Evolutionary conservation across 1,140 invertebrate species (phyloP).

Genomic region (Drosophila takahashii): DNA sequence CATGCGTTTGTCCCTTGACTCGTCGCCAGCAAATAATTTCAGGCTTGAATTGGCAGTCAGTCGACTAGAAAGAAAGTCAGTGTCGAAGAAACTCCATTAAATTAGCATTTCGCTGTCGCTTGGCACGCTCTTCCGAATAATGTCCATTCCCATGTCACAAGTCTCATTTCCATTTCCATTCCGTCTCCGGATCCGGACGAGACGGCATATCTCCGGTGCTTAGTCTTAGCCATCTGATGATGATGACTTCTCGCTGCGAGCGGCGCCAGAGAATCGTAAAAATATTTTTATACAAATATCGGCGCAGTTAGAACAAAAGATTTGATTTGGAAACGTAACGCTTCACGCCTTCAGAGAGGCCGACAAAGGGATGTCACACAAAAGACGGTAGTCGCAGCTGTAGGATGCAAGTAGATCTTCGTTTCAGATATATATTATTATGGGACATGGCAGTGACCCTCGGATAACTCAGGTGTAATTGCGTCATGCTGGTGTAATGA

Average conservation of each 20-base stretch:
- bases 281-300: slow-evolving; percentile 64
- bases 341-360: slow-evolving; percentile 65
- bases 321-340: slow-evolving; percentile 58
- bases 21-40: slow-evolving; percentile 62
- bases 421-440: not conserved
- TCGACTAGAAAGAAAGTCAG: slow-evolving; percentile 67
- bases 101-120: slow-evolving; percentile 64
- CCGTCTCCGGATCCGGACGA: slow-evolving; percentile 42
- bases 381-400: slow-evolving; percentile 37
- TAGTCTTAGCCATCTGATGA: not conserved
- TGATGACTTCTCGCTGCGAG: slow-evolving; percentile 15
- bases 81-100: slow-evolving; percentile 49
- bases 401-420: slow-evolving; percentile 6
- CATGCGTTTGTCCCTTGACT: slow-evolving; percentile 22
- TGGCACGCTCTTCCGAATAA: slow-evolving; percentile 42
- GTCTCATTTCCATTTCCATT: not conserved
- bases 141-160: slow-evolving; percentile 12
- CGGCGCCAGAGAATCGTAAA: slow-evolving; percentile 74
- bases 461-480: slow-evolving; percentile 70
- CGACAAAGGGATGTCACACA: slow-evolving; percentile 53
- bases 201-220: slow-evolving; percentile 73
- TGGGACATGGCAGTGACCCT: not conserved
- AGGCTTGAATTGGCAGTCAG: slow-evolving; percentile 62
- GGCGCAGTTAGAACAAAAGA: slow-evolving; percentile 42
- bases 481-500: slow-evolving; percentile 36